Evolutionary conservation across 2,797 vertebrate genomes (phyloP).

Genomic region (Chaetophractus vellerosus): DNA sequence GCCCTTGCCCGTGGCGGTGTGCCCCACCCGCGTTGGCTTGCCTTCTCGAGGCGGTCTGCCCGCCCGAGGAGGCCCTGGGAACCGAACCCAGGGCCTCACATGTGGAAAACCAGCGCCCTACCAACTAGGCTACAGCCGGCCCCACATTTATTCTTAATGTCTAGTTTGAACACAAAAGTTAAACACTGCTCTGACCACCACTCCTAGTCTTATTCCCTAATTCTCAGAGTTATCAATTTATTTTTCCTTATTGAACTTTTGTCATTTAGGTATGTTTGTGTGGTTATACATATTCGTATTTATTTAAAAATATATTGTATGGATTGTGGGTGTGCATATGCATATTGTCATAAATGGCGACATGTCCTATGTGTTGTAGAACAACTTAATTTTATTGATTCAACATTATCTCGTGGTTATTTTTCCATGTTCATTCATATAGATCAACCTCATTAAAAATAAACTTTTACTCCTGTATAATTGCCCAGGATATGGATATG

Average conservation of each 20-base stretch:
- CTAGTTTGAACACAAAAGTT: slow-evolving; percentile 10
- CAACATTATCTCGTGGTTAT: not conserved
- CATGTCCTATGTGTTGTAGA: not conserved
- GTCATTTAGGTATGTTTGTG: not conserved
- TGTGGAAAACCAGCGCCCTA: too few relatives aligned
- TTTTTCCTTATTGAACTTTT: not conserved
- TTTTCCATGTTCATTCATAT: not conserved
- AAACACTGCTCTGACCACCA: not conserved
- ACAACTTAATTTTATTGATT: slow-evolving; percentile 45
- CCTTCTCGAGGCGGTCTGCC: too few relatives aligned
- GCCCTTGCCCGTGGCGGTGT: too few relatives aligned
- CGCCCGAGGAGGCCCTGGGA: too few relatives aligned
- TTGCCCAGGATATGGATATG: not conserved
- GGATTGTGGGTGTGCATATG: not conserved
- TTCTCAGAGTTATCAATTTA: slow-evolving; percentile 45
- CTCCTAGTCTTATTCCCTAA: not conserved
- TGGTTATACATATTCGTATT: not conserved
- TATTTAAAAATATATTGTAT: slow-evolving; percentile 3
- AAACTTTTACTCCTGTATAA: slow-evolving; percentile 17
- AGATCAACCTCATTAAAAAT: slow-evolving; percentile 7
- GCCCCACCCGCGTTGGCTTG: too few relatives aligned
- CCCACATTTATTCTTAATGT: slow-evolving; percentile 1
- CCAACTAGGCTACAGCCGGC: too few relatives aligned
- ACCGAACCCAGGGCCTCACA: too few relatives aligned
- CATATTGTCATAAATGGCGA: not conserved